Base-by-base conservation (phyloP, 2,888 invertebrate species). In the Patella caerulea region DNA sequence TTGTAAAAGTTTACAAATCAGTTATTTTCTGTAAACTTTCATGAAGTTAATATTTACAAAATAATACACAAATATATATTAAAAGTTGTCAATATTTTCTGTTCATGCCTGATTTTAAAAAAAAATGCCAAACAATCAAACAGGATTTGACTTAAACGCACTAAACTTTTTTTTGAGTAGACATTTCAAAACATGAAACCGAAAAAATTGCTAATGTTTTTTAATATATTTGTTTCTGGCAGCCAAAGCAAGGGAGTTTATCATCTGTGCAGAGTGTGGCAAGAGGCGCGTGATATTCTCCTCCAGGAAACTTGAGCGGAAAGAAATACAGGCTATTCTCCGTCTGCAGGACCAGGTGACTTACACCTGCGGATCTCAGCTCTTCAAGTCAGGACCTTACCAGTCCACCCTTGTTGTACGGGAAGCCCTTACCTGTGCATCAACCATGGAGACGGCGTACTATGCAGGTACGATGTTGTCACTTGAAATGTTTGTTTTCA, bases 261-360 rank as follows among this genome's bases (percentile, higher is more conserved):
- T 73, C 19, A 53, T 73, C 19, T 73, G 73, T 73, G 73, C 34
- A 54, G 73, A 73, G 54, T 73, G 73, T 73, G 73, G 56, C 17
- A 73, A 73, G 55, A 53, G 19, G 12, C n/a, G 73, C n/a, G n/a
- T n/a, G n/a, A 34, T 73, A 17, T 73, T 54, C 34, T 19, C 54
- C n/a, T 24, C n/a, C 34, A 55, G 24, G 15, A 52, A 55, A 54
- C 73, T 73, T 17, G n/a, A n/a, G n/a, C 19, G 34, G 45, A 45
- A 34, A 15, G 73, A 73, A 55, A 15, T 54, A 55, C 55, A 54
- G 19, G 53, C 55, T 19, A 29, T 29, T 29, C 29, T 29, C 29
- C 29, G 3, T 2, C 29, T 29, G 29, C 29, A 29, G 29, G 29
- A 29, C 29, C 29, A 29, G 29, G 29, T 29, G 29, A 29, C 29